Evolutionary conservation across 2,113 vertebrate species (phyloP).

Genomic region (Austrofundulus limnaeus): DNA sequence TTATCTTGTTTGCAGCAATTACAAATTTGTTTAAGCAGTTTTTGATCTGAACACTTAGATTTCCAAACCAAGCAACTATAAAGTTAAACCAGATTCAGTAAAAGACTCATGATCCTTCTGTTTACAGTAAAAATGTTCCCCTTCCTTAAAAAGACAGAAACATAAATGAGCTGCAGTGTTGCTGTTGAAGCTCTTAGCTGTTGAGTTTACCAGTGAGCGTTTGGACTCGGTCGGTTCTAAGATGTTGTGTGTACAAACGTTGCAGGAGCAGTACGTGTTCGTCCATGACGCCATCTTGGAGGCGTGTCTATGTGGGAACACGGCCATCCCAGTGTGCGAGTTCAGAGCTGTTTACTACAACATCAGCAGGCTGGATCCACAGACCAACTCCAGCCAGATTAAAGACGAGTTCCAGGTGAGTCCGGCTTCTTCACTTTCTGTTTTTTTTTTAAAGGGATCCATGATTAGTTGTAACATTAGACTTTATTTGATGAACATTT

Average conservation of each 20-base stretch:
- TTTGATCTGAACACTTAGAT: too few species aligned
- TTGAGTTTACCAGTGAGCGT: constrained; percentile 20
- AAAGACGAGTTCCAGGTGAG: constrained; percentile 98
- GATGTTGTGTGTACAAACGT: not conserved
- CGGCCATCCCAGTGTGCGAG: constrained; percentile 95
- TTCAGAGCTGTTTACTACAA: constrained; percentile 98
- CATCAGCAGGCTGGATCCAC: constrained; percentile 94
- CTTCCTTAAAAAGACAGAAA: too few species aligned
- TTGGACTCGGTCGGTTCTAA: not conserved
- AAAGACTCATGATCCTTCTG: too few species aligned
- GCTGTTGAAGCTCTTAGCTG: constrained; percentile 11
- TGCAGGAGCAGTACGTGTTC: constrained; percentile 96
- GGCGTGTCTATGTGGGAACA: constrained; percentile 96
- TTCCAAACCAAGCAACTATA: too few species aligned
- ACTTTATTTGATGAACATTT: too few species aligned
- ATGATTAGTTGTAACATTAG: too few species aligned
- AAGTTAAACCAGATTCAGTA: too few species aligned
- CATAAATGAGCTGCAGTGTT: constrained; percentile 32
- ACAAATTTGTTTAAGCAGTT: too few species aligned
- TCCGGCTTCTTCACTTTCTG: too few species aligned
- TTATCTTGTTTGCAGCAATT: too few species aligned
- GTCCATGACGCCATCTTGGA: constrained; percentile 98
- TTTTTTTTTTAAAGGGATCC: too few species aligned
- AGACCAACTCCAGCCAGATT: constrained; percentile 98
- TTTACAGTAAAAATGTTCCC: too few species aligned